Evolutionary conservation across 2,797 vertebrate genomes (phyloP).

Genomic region (Philypnodon macrostomus): DNA sequence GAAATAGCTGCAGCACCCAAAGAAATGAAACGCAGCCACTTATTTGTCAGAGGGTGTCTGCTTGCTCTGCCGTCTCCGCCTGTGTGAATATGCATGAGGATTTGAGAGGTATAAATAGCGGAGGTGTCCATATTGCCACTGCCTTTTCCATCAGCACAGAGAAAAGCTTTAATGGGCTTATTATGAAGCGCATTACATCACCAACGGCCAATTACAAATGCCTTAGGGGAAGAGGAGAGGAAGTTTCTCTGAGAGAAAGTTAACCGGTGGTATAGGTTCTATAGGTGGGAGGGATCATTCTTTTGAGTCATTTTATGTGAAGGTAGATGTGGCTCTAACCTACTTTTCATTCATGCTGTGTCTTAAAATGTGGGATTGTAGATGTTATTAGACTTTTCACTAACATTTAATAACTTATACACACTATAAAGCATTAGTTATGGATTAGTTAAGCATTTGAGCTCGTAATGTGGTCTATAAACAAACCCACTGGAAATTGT

Average conservation of each 20-base stretch:
- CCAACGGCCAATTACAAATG: conserved; percentile 77
- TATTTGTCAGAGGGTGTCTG: conserved; percentile 82
- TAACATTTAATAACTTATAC: no score
- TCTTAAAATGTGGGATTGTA: no score
- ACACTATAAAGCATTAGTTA: no score
- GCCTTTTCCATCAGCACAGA: conserved; percentile 81
- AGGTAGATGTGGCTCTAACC: no score
- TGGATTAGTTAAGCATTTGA: no score
- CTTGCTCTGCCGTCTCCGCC: conserved; percentile 71
- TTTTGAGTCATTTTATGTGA: not conserved
- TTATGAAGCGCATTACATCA: conserved; percentile 84
- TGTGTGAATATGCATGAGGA: conserved; percentile 86
- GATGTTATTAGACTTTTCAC: no score
- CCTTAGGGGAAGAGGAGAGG: conserved; percentile 58
- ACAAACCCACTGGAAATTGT: no score
- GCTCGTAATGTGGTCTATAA: no score
- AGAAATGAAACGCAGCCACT: conserved; percentile 80
- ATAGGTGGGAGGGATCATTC: conserved; percentile 6
- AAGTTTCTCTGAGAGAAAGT: conserved; percentile 56
- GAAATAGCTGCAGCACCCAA: conserved; percentile 74
- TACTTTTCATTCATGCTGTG: not conserved
- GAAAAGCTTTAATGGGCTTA: conserved; percentile 82
- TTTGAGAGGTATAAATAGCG: conserved; percentile 85
- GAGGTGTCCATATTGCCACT: conserved; percentile 82
- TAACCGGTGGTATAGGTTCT: conserved; percentile 10